Base-by-base conservation (phyloP, 1,140 invertebrate genomes). In the Drosophila malerkotliana region DNA sequence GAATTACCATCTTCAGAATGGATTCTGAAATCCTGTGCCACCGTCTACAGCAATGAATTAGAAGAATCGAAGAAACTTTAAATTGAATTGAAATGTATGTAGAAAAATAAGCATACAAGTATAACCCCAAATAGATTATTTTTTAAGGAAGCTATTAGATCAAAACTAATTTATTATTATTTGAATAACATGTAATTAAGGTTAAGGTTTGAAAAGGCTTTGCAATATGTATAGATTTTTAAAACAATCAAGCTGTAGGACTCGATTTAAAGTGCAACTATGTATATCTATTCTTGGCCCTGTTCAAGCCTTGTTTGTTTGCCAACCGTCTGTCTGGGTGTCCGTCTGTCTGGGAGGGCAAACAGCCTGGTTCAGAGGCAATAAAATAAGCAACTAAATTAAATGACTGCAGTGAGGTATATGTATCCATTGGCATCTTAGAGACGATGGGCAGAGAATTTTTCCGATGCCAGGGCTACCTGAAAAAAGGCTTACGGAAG, bases 301-400 rank as follows among this genome's bases (percentile, higher is more conserved):
- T 37, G 10, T 4, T 12, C 10, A 12, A 10, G 34, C 34, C 34
- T 12, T 37, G 34, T 37, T 55, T 84, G 81, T 85, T 85, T 85
- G 81, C 77, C 82, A 85, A 85, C 77, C 69, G 80, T 84, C 80
- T 77, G 67, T 59, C 34, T 73, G 78, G 64, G 63, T 81, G 79
- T 74, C 41, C 73, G 68, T 62, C 73, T 68, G 77, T 73, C 72
- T 84, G 44, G 44, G 15, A 8, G 47, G 49, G 60, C 56, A 61
- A 76, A 67, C 52, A 61, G 73, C 56, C 56, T 45, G 54, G 32
- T 47, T 69, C 26, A 12, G 34, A 64, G 82, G 82, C 81, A 81
- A 87, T 87, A 81, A 85, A 85, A 78, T 75, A 81, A 85, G 74
- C 78, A 85, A 69, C 78, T 60, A 85, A 85, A 85, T 85, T 64